Conservation (phyloP, 2,113 vertebrate genomes). For the Cottus gobio region DNA sequence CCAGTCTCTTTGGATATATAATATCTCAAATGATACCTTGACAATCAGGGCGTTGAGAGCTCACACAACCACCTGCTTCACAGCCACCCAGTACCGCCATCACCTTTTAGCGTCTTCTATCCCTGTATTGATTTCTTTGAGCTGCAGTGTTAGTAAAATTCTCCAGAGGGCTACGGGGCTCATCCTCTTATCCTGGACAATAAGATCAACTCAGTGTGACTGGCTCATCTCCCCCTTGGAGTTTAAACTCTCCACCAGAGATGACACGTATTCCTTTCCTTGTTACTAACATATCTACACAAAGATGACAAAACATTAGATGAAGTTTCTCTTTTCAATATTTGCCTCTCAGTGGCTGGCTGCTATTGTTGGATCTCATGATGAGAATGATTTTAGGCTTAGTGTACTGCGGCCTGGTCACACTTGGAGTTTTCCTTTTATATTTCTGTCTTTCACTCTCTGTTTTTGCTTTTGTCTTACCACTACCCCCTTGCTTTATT, state of each 20-base stretch:
- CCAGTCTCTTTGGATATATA: neutral
- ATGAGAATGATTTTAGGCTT: conserved; percentile 26
- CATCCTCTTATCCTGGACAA: conserved; percentile 79
- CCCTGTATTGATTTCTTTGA: conserved; percentile 71
- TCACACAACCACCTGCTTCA: neutral
- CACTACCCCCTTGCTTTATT: neutral
- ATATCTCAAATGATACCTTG: conserved; percentile 5
- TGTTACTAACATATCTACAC: conserved; percentile 52
- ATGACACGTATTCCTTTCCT: conserved; percentile 54
- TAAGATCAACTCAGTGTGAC: conserved; percentile 76
- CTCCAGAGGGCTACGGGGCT: conserved; percentile 61
- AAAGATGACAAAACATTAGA: conserved; percentile 64
- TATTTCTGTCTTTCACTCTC: conserved; percentile 31
- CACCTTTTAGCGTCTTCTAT: conserved; percentile 34
- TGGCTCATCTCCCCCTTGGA: conserved; percentile 69
- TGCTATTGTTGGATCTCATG: conserved; percentile 36
- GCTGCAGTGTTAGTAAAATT: conserved; percentile 66
- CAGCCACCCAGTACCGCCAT: neutral
- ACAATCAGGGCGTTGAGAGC: neutral
- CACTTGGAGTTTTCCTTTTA: conserved; percentile 32
- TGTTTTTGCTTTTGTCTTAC: conserved; percentile 12
- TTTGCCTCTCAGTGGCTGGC: conserved; percentile 32
- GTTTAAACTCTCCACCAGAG: conserved; percentile 63
- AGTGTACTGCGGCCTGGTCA: conserved; percentile 21
- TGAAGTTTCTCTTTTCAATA: conserved; percentile 43